phyloP scores from a whole-genome alignment of 2,113 vertebrate species.

The Coptodon bakossiorum region DNA sequence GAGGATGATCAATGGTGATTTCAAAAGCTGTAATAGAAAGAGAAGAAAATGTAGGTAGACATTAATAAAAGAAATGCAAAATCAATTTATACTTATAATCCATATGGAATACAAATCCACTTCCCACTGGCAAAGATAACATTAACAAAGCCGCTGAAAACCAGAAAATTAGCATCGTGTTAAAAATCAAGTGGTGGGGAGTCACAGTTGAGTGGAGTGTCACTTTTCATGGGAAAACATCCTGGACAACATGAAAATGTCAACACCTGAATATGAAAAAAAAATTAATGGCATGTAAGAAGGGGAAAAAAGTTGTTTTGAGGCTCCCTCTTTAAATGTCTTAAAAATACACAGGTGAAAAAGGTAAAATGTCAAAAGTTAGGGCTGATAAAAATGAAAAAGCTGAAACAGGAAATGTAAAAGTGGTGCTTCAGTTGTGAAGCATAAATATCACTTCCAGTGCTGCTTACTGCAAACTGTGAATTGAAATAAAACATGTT shows the following conservation, averaged over 20 bases:
- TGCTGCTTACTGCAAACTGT: slow-evolving; percentile 44
- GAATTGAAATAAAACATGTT: slow-evolving; percentile 50
- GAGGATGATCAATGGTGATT: slow-evolving; percentile 96
- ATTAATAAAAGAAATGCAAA: not conserved
- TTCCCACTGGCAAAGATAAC: not conserved
- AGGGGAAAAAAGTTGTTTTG: not conserved
- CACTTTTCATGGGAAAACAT: slow-evolving; percentile 13
- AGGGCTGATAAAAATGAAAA: not conserved
- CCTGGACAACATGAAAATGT: slow-evolving; percentile 16
- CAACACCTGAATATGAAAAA: slow-evolving; percentile 6
- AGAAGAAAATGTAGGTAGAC: slow-evolving; percentile 13
- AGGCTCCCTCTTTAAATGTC: not conserved
- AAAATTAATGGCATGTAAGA: not conserved
- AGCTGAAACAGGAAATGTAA: not conserved
- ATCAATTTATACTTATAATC: not conserved
- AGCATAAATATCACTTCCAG: slow-evolving; percentile 10
- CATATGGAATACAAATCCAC: not conserved
- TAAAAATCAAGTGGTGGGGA: not conserved
- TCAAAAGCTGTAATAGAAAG: slow-evolving; percentile 83
- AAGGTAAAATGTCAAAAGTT: not conserved
- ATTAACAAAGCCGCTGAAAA: slow-evolving; percentile 31
- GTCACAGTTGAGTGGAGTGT: not conserved
- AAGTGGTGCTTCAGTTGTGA: not conserved
- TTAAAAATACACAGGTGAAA: not conserved
- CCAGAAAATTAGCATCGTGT: not conserved